Conservation (phyloP, 1,140 invertebrate genomes). For the Drosophila ogumai region DNA sequence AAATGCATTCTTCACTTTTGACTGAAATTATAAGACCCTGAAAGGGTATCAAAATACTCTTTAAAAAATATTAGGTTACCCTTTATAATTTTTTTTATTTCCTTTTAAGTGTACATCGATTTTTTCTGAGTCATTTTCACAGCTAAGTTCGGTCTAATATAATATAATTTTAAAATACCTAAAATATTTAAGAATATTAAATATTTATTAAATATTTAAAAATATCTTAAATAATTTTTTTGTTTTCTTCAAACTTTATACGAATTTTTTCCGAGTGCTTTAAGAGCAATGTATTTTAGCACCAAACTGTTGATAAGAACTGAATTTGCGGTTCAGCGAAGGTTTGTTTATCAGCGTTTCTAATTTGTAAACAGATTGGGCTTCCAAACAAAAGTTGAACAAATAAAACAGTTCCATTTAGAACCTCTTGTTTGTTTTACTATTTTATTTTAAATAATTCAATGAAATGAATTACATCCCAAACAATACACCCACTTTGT, state of each 20-base stretch:
- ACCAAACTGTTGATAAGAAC: constrained; percentile 26
- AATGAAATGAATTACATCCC: not conserved
- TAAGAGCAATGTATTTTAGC: not conserved
- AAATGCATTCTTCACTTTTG: too few relatives aligned
- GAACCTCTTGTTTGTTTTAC: not conserved
- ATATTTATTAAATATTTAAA: too few relatives aligned
- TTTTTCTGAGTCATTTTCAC: too few relatives aligned
- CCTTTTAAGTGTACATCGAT: too few relatives aligned
- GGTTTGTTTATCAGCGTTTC: constrained; percentile 34
- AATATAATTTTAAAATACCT: too few relatives aligned
- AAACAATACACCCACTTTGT: not conserved
- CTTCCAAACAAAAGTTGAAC: not conserved
- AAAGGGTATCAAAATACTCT: too few relatives aligned
- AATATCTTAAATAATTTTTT: too few relatives aligned
- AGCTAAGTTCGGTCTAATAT: too few relatives aligned
- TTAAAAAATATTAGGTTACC: too few relatives aligned
- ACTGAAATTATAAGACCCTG: too few relatives aligned
- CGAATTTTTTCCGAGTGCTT: not conserved
- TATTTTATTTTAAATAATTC: not conserved
- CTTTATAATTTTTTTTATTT: too few relatives aligned
- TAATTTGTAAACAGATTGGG: constrained; percentile 21
- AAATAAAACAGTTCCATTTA: not conserved
- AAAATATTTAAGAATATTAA: too few relatives aligned
- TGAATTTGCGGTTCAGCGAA: not conserved
- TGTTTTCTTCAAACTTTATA: accelerated